A percentile compares a stretch with the other conserved stretches of the same genome.
These are phyloP conservation scores for Furcifer pardalis DNA, from an alignment of 2,797 vertebrate genomes.

Conservation along the genomic window DNA sequence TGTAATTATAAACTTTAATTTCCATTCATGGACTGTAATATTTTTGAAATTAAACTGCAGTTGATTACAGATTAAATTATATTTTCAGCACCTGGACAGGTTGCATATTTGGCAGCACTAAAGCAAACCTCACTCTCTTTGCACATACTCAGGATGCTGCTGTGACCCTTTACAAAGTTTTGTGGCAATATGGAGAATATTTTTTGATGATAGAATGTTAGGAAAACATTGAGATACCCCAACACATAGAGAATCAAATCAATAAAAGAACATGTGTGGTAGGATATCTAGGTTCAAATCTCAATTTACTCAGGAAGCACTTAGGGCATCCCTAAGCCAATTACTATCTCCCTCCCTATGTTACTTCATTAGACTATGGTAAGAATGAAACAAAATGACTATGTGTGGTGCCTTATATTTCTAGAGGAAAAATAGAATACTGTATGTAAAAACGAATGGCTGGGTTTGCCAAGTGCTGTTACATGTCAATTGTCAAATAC, in stretches of 20 bases:
- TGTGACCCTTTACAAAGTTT: background rate
- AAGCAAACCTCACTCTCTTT: background rate
- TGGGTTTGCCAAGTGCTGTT: background rate
- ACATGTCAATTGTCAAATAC: background rate
- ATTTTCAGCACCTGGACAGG: background rate
- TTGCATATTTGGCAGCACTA: background rate
- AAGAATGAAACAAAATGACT: background rate
- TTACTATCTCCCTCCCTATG: background rate
- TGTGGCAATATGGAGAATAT: background rate
- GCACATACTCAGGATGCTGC: background rate
- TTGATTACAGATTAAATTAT: slow-evolving; percentile 1
- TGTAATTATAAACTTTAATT: background rate
- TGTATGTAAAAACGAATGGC: background rate
- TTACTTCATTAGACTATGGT: background rate
- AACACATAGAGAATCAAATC: background rate
- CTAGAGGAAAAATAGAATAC: background rate
- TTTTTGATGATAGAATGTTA: background rate
- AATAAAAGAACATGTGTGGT: background rate
- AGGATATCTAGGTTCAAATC: background rate
- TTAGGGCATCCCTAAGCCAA: too few species aligned
- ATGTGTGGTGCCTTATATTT: background rate
- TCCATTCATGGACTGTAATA: background rate
- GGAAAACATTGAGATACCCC: background rate
- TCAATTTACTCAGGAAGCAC: background rate
- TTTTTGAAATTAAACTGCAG: background rate